These are phyloP conservation scores for Aselliscus stoliczkanus DNA, from an alignment of 2,797 vertebrate species.

Conservation along the genomic window DNA sequence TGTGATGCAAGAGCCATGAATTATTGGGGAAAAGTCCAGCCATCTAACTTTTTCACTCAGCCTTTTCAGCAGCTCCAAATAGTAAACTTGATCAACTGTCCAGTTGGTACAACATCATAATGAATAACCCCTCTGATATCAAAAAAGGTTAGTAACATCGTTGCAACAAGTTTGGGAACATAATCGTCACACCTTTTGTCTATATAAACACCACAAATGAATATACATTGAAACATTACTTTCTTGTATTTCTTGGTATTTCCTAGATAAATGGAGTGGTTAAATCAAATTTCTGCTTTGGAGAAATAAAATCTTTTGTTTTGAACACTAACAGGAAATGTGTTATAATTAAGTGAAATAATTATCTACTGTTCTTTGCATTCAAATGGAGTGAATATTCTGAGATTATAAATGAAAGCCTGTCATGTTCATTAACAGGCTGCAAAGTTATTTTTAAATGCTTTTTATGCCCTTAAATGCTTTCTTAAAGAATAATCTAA, in stretches of 20 bases:
- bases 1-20: too few relatives aligned
- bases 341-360: background rate
- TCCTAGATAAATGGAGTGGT: background rate
- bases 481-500: background rate
- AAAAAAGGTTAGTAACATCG: too few relatives aligned
- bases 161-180: too few relatives aligned
- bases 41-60: too few relatives aligned
- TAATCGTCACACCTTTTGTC: too few relatives aligned
- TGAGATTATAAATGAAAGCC: conserved; percentile 41
- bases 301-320: background rate
- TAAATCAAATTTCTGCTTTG: background rate
- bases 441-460: background rate
- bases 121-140: too few relatives aligned
- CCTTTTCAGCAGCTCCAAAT: too few relatives aligned
- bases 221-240: background rate
- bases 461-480: background rate
- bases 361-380: background rate
- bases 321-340: background rate
- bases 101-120: too few relatives aligned
- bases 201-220: background rate
- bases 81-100: too few relatives aligned
- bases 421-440: background rate
- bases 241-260: background rate
- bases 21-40: too few relatives aligned
- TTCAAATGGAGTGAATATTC: background rate